Percentiles rank a stretch among this genome's conserved stretches.
These are phyloP conservation scores for Azemiops feae DNA, from an alignment of 2,113 vertebrate genomes.

Conservation along the genomic window DNA sequence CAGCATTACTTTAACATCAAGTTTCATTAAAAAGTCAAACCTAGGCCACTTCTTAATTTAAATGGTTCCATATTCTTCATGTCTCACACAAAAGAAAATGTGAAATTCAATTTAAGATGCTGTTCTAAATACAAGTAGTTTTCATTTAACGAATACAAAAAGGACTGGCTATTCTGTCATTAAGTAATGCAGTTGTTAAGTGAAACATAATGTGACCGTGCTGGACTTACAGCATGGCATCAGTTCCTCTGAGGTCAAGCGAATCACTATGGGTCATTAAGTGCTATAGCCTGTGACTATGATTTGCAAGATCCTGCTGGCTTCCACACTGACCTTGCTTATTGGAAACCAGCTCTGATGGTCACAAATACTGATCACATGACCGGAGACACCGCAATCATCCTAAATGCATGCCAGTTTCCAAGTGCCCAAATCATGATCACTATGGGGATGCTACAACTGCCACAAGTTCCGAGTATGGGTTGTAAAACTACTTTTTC, in stretches of 20 bases:
- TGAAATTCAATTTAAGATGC: conserved; percentile 77
- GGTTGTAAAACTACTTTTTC: background rate
- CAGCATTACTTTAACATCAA: background rate
- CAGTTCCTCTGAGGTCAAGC: background rate
- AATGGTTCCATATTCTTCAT: conserved; percentile 75
- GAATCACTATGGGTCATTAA: background rate
- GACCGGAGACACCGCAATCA: background rate
- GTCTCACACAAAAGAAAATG: conserved; percentile 72
- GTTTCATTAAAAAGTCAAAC: conserved; percentile 22
- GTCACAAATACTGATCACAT: background rate
- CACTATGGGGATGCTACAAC: background rate
- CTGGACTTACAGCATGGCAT: background rate
- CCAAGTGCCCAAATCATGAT: background rate
- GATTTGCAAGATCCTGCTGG: background rate
- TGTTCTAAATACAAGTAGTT: conserved; percentile 65
- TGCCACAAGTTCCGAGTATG: background rate
- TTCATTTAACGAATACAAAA: background rate
- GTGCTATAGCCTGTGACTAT: background rate
- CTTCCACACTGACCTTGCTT: background rate
- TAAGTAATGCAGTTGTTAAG: background rate
- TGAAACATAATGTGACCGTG: background rate
- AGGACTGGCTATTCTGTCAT: background rate
- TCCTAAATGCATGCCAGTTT: background rate
- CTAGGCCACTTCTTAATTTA: conserved; percentile 56
- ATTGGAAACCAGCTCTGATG: background rate